Evolutionary conservation across 2,113 vertebrate genomes (phyloP).

Genomic region (Dermatemys mawii): DNA sequence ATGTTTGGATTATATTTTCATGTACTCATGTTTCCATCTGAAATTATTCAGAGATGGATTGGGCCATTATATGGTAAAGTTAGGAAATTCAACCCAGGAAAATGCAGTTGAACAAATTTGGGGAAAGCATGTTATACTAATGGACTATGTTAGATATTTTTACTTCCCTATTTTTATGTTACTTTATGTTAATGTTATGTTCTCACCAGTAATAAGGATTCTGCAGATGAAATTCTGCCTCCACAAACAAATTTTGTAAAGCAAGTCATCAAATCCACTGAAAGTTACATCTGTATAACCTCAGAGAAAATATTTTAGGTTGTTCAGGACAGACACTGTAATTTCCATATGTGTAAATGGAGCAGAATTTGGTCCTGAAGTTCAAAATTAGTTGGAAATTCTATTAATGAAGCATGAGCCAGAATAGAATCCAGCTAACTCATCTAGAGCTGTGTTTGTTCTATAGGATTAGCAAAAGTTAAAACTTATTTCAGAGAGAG

Average conservation of each 20-base stretch:
- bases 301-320: background rate
- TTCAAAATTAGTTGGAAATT: background rate
- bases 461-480: background rate
- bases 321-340: background rate
- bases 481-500: background rate
- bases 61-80: background rate
- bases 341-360: background rate
- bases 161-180: background rate
- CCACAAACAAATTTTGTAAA: accelerated
- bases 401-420: background rate
- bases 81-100: background rate
- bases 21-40: background rate
- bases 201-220: background rate
- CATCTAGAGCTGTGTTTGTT: background rate
- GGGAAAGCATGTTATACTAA: accelerated
- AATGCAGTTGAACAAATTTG: background rate
- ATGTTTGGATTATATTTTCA: background rate
- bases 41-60: background rate
- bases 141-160: background rate
- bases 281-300: background rate
- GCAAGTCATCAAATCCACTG: background rate
- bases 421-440: background rate
- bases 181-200: background rate
- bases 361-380: too few species aligned
- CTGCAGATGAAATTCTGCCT: background rate